phyloP scores from a whole-genome alignment of 1,140 invertebrate genomes.

The Diploscapter pachys region DNA sequence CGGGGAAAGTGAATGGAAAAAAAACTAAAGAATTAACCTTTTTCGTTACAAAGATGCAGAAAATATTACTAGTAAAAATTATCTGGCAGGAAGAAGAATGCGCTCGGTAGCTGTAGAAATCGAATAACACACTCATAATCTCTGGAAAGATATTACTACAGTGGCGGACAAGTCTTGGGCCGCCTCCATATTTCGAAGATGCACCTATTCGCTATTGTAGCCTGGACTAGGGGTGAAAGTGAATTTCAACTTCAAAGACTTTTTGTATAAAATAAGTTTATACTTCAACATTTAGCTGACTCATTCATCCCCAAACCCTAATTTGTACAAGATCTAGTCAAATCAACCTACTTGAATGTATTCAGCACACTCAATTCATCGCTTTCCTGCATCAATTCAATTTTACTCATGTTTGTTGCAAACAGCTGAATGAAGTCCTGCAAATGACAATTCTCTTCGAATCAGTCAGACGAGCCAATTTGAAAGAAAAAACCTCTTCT shows the following conservation, averaged over 20 bases:
- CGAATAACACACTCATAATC: neutral
- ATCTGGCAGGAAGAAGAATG: slow-evolving; percentile 3
- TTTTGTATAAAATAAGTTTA: no score
- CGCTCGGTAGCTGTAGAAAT: slow-evolving; percentile 2
- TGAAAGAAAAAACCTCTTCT: slow-evolving; percentile 1
- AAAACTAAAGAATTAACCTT: neutral
- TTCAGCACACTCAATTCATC: slow-evolving; percentile 12
- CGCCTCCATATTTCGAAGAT: no score
- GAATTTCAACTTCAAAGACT: no score
- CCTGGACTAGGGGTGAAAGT: no score
- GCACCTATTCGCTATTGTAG: no score
- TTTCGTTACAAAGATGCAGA: neutral
- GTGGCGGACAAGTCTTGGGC: no score
- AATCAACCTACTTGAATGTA: neutral
- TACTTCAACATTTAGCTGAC: no score
- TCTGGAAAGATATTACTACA: neutral
- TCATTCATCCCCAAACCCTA: no score
- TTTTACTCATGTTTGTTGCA: slow-evolving; percentile 3
- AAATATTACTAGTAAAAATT: slow-evolving; percentile 3
- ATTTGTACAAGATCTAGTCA: no score
- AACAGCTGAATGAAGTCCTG: slow-evolving; percentile 8
- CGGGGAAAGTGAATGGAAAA: slow-evolving; percentile 5
- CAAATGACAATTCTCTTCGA: neutral
- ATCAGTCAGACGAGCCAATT: neutral
- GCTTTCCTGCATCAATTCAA: slow-evolving; percentile 20